Evolutionary conservation across 2,113 vertebrate species (phyloP), one percentile per base, ranked within the genome.

Genomic region (Oriolus oriolus): DNA sequence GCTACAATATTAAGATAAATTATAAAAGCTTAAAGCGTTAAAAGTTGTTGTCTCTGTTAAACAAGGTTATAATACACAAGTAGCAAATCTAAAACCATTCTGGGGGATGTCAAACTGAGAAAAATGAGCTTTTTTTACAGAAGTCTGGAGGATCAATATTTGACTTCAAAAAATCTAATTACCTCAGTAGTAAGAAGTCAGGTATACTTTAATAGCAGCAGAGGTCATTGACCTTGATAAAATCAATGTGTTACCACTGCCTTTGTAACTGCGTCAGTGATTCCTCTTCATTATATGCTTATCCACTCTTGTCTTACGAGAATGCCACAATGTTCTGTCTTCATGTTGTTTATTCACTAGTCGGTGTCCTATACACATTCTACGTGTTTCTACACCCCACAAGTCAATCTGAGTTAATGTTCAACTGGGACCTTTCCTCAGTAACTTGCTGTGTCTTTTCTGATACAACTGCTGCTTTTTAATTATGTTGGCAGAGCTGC

Each of bases 371-470:
- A 94, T 77, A 94, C 49, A n/a, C 73, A 94, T 87, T 52, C 88
- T 83, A 73, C 42, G 9, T 95, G 84, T 87, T 93, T 90, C 92
- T 91, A 56, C 79, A 80, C 28, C n/a, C 79, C 50, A 59, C 45
- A 84, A 96, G 75, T 93, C 89, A 82, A 77, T 69, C 54, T 33
- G 60, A 93, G 96, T 97, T 97, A 97, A 97, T 96, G 60, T 96
- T 96, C 89, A 96, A 90, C 87, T 33, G 37, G 53, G 78, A 88
- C 68, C 57, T 92, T 95, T 90, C 91, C 83, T 91, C 89, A 81
- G 70, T 83, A 88, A 91, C 61, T 81, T 74, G 42, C 53, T 88
- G 71, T 76, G 50, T 95, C 71, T 80, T 95, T 95, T 95, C 59
- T 93, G 91, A 94, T 90, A 83, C 11, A 75, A 84, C 37, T 90